phyloP scores from a whole-genome alignment of 2,113 vertebrate species.

The Ifrita kowaldi region DNA sequence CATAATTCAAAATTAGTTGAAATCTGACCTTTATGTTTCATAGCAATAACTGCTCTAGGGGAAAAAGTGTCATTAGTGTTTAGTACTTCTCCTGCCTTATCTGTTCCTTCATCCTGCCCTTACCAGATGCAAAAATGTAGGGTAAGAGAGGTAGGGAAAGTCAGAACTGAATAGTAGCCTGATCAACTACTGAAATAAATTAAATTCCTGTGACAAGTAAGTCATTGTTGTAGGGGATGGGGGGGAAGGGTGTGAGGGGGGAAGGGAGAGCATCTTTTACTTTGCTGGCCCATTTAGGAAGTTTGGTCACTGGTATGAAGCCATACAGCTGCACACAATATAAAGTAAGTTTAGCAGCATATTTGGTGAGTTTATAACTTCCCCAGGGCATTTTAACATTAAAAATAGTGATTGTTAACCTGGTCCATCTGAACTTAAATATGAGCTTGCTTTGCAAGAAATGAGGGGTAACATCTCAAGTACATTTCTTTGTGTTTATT shows the following conservation, averaged over 20 bases:
- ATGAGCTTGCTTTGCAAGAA: conserved; percentile 77
- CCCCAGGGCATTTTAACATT: conserved; percentile 81
- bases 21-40: neutral
- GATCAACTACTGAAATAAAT: conserved; percentile 61
- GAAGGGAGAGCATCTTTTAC: conserved; percentile 54
- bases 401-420: conserved; percentile 82
- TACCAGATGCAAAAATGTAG: neutral
- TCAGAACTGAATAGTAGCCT: conserved; percentile 50
- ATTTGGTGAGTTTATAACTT: conserved; percentile 81
- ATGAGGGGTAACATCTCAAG: conserved; percentile 69
- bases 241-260: conserved; percentile 22
- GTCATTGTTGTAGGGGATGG: conserved; percentile 65
- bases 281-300: conserved; percentile 68
- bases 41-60: neutral
- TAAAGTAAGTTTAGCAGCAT: conserved; percentile 79
- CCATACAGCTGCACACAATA: conserved; percentile 82
- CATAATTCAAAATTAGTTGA: neutral
- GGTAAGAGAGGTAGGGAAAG: conserved; percentile 48
- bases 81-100: neutral
- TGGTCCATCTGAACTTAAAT: conserved; percentile 76
- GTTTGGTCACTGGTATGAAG: conserved; percentile 77
- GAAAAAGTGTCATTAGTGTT: neutral
- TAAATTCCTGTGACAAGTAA: conserved; percentile 71
- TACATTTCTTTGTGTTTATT: conserved; percentile 65
- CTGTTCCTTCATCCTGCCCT: neutral